A percentile compares a stretch with the other conserved stretches of the same genome.
phyloP scores from a whole-genome alignment of 2,113 vertebrate species.

The Lucifuga dentata region DNA sequence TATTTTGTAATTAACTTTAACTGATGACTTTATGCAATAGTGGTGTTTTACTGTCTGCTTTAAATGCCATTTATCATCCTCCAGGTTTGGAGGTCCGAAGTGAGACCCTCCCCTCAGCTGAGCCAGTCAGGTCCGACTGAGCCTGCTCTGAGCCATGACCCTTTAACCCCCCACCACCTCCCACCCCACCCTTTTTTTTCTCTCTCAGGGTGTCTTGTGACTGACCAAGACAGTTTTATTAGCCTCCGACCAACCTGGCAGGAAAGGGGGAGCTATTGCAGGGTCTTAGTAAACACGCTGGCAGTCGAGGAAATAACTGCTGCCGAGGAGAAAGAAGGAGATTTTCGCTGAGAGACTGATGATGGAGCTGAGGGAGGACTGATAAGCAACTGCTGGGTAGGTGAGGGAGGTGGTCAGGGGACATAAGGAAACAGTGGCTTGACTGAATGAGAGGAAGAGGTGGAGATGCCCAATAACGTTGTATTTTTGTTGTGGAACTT shows the following conservation, averaged over 20 bases:
- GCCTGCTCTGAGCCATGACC: constrained; percentile 49
- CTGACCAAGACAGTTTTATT: constrained; percentile 81
- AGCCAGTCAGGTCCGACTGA: constrained; percentile 53
- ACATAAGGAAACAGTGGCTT: constrained; percentile 64
- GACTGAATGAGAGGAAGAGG: constrained; percentile 74
- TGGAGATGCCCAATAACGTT: constrained; percentile 65
- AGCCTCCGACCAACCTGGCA: constrained; percentile 72
- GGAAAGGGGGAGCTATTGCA: constrained; percentile 75
- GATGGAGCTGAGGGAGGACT: constrained; percentile 72
- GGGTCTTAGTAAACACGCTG: constrained; percentile 70
- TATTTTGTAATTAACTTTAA: constrained; percentile 81
- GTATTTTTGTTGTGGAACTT: constrained; percentile 30
- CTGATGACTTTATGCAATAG: constrained; percentile 78
- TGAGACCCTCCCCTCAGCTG: constrained; percentile 42
- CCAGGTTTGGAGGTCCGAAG: constrained; percentile 49
- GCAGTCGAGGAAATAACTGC: constrained; percentile 79
- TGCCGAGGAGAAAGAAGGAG: constrained; percentile 59
- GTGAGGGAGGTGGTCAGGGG: constrained; percentile 52
- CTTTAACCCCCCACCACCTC: constrained; percentile 11
- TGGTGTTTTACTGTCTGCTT: constrained; percentile 80
- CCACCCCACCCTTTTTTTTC: constrained; percentile 24
- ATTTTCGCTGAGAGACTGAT: constrained; percentile 78
- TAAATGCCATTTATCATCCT: constrained; percentile 76
- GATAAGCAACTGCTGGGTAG: constrained; percentile 77
- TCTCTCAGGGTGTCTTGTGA: constrained; percentile 71